phyloP scores from a whole-genome alignment of 2,797 vertebrate species.

The Rhynchonycteris naso region DNA sequence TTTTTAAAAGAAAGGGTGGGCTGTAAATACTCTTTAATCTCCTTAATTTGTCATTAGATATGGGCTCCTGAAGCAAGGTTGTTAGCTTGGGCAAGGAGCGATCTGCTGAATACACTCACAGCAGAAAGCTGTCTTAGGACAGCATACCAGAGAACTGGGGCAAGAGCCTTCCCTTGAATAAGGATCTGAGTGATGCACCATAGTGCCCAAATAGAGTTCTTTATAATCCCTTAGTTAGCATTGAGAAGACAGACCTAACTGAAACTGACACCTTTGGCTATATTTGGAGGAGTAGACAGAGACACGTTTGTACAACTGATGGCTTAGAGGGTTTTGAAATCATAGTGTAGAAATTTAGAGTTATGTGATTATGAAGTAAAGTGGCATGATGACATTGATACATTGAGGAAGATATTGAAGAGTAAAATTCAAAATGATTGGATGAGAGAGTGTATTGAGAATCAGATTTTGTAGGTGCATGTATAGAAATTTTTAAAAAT shows the following conservation, averaged over 20 bases:
- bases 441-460: neutral
- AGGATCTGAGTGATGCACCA: neutral
- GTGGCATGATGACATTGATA: neutral
- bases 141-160: neutral
- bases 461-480: neutral
- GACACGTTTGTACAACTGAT: neutral
- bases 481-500: neutral
- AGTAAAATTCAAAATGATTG: neutral
- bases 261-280: neutral
- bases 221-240: neutral
- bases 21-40: neutral
- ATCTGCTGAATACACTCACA: neutral
- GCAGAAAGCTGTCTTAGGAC: neutral
- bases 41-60: neutral
- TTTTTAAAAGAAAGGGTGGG: neutral
- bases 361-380: neutral
- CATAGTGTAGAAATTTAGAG: neutral
- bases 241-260: neutral
- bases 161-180: neutral
- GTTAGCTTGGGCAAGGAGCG: neutral
- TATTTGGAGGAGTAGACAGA: neutral
- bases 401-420: neutral
- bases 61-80: neutral
- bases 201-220: neutral
- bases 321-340: neutral